Evolutionary conservation across 2,113 vertebrate genomes (phyloP).

Genomic region (Gila orcuttii): DNA sequence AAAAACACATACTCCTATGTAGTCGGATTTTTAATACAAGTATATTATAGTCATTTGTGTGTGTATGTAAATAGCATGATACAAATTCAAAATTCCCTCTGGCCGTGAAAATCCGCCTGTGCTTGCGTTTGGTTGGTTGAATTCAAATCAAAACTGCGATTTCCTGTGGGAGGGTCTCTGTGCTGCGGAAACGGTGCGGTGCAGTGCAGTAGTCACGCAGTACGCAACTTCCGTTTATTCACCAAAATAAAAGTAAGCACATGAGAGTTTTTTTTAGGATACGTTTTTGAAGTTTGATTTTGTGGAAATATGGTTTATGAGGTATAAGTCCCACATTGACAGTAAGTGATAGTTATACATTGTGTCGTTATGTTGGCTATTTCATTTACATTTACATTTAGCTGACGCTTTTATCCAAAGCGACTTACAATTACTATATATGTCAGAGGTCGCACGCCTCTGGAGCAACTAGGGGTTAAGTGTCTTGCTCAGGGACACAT

Average conservation of each 20-base stretch:
- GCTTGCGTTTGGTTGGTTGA: slow-evolving; percentile 43
- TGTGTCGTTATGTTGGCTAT: not conserved
- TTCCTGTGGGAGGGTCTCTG: slow-evolving; percentile 5
- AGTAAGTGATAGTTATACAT: not conserved
- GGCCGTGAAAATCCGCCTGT: not conserved
- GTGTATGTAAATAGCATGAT: not conserved
- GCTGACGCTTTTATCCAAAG: too few relatives aligned
- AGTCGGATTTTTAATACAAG: not conserved
- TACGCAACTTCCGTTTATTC: not conserved
- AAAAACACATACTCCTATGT: not conserved
- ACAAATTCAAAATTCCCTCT: slow-evolving; percentile 17
- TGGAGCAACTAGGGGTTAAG: too few relatives aligned
- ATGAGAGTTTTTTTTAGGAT: accelerated
- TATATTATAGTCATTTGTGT: not conserved
- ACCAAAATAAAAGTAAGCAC: not conserved
- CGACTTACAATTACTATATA: too few relatives aligned
- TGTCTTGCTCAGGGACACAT: too few relatives aligned
- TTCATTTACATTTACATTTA: too few relatives aligned
- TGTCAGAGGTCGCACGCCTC: too few relatives aligned
- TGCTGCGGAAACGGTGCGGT: not conserved
- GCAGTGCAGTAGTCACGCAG: not conserved
- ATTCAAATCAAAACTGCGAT: slow-evolving; percentile 56
- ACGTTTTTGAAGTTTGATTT: not conserved
- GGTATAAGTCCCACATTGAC: not conserved
- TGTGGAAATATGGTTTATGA: not conserved